These are phyloP conservation scores for Salticus scenicus DNA, from an alignment of 2,888 invertebrate species.

Conservation along the genomic window DNA sequence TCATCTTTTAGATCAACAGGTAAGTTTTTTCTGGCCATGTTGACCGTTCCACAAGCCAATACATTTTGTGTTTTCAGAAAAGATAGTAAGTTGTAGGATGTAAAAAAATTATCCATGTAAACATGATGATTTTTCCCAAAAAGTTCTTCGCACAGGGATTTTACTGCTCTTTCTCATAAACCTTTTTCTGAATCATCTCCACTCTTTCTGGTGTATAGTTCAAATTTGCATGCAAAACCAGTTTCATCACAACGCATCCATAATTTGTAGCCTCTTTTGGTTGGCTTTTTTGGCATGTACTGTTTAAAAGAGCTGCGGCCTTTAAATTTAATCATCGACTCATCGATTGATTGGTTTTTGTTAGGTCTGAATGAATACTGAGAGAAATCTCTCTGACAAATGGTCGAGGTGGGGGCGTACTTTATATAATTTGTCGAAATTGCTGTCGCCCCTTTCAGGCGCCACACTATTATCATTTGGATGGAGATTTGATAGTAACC, in stretches of 20 bases:
- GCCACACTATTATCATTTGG: too few species aligned
- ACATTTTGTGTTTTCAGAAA: constrained; percentile 8
- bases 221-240: constrained; percentile 28
- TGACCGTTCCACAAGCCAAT: constrained; percentile 23
- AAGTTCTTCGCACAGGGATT: neutral
- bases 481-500: too few species aligned
- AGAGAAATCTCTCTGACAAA: too few species aligned
- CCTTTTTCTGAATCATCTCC: neutral
- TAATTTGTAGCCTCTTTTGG: neutral
- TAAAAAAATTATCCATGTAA: constrained; percentile 23
- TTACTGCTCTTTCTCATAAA: neutral
- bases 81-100: neutral
- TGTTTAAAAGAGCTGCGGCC: neutral
- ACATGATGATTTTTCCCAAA: constrained; percentile 21
- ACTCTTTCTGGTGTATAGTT: constrained; percentile 19
- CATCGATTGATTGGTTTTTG: constrained; percentile 30
- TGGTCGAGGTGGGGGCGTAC: too few species aligned
- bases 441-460: too few species aligned
- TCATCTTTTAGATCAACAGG: neutral
- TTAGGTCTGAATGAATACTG: too few species aligned
- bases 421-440: too few species aligned
- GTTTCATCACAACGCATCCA: constrained; percentile 1
- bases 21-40: constrained; percentile 1
- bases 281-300: neutral
- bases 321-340: constrained; percentile 33